Base-by-base conservation (phyloP, 2,113 vertebrate species). In the Manacus vitellinus region DNA sequence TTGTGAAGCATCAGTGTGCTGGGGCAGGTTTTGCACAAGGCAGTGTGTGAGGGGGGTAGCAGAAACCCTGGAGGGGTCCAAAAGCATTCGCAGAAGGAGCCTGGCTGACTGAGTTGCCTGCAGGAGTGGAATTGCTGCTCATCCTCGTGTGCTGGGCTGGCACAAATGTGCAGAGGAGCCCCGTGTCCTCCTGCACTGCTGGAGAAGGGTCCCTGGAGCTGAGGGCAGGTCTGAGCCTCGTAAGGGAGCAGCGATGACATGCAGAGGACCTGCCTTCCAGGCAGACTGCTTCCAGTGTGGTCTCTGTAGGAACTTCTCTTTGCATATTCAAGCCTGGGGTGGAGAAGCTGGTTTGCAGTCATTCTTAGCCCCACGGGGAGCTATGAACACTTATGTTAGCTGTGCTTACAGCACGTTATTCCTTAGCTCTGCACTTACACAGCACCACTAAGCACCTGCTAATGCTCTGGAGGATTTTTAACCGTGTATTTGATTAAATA, bases 401-500 rank as follows among this genome's bases (percentile, higher is more conserved):
- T 95, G 92, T 95, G 89, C 88, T 94, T 97, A 93, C 83, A 94
- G 94, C 90, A 92, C 22, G n/a, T 94, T 96, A 92, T 96, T 96
- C 88, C 92, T 96, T 89, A 96, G 95, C 95, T 96, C 86, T 94
- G 95, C 88, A 89, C 94, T 97, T 95, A 89, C 41, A 47, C 92
- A 85, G 94, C 70, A 77, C 83, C 58, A 30, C 95, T 96, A 95
- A 96, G 94, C 94, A 97, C 95, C 94, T 97, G 95, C 95, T 92
- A 90, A 96, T 92, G 95, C 95, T 94, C 96, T 75, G 85, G 95
- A 95, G 95, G 83, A 95, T 93, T 93, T 96, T 96, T 90, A 96
- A 92, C 79, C 56, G 54, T 84, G 70, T 65, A 8, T 9, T 91
- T 75, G 86, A 92, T 96, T 86, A 95, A 94, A 91, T 93, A 71